Evolutionary conservation across 2,888 invertebrate species (phyloP).

Genomic region (Spialia ferax): DNA sequence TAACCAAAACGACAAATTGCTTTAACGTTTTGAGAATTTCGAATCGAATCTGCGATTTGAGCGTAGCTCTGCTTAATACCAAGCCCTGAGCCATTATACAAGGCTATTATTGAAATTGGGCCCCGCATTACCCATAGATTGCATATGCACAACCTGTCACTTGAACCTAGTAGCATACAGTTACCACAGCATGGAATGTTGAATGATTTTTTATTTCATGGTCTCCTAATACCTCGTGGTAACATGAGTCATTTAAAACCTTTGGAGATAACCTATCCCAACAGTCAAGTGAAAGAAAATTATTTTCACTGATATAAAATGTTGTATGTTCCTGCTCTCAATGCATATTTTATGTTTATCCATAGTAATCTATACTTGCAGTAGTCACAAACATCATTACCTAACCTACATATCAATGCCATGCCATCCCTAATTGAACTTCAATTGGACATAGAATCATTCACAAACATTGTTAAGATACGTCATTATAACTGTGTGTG

Average conservation of each 20-base stretch:
- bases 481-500: conserved; percentile 32
- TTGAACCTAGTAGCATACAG: conserved; percentile 55
- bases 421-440: conserved; percentile 16
- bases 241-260: conserved; percentile 8
- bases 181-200: conserved; percentile 77
- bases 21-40: conserved; percentile 18
- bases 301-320: too few species aligned
- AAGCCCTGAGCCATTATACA: conserved; percentile 33
- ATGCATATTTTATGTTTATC: not conserved
- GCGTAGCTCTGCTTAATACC: conserved; percentile 19
- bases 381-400: not conserved
- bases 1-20: conserved; percentile 9
- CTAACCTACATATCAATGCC: conserved; percentile 1
- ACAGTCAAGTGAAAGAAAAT: not conserved
- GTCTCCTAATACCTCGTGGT: conserved; percentile 34
- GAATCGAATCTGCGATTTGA: conserved; percentile 7
- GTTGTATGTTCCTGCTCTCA: not conserved
- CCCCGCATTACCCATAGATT: conserved; percentile 40
- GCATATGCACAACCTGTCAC: conserved; percentile 42
- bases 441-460: conserved; percentile 18
- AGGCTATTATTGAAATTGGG: conserved; percentile 27
- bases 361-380: not conserved
- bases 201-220: conserved; percentile 57
- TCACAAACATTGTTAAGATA: conserved; percentile 26
- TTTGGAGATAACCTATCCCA: not conserved